Percentiles rank a stretch among this genome's conserved stretches.
These are phyloP conservation scores for Jacana jacana DNA, from an alignment of 2,113 vertebrate species.

Conservation along the genomic window DNA sequence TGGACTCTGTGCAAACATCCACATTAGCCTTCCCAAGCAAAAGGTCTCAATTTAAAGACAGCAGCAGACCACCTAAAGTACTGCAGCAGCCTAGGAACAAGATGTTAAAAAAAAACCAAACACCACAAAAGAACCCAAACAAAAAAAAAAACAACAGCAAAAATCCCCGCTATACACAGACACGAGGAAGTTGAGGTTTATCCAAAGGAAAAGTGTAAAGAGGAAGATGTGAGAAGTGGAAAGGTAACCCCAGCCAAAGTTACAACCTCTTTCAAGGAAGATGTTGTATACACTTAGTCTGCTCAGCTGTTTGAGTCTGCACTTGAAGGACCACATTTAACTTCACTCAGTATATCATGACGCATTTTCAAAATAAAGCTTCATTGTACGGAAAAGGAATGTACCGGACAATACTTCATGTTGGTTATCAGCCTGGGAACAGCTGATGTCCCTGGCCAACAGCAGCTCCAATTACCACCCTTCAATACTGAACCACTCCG, in stretches of 20 bases:
- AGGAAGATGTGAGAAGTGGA: background rate
- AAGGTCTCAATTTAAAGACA: background rate
- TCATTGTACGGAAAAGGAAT: background rate
- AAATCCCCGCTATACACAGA: fast-evolving
- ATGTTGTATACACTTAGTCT: background rate
- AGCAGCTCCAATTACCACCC: background rate
- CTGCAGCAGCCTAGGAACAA: background rate
- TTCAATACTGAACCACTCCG: background rate
- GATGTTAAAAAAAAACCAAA: background rate
- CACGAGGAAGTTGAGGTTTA: background rate
- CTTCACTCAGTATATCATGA: background rate
- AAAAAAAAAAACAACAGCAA: background rate
- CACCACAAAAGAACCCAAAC: background rate
- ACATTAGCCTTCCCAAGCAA: background rate
- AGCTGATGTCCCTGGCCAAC: background rate
- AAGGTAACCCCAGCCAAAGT: background rate
- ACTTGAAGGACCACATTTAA: background rate
- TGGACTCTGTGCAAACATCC: background rate
- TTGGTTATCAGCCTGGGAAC: background rate
- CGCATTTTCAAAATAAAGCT: background rate
- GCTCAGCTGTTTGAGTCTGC: background rate
- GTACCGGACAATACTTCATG: background rate
- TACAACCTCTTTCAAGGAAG: background rate
- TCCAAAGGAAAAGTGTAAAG: background rate
- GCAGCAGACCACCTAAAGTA: background rate